These are phyloP conservation scores for Drosophila paulistorum DNA, from an alignment of 1,140 invertebrate genomes.

Conservation along the genomic window DNA sequence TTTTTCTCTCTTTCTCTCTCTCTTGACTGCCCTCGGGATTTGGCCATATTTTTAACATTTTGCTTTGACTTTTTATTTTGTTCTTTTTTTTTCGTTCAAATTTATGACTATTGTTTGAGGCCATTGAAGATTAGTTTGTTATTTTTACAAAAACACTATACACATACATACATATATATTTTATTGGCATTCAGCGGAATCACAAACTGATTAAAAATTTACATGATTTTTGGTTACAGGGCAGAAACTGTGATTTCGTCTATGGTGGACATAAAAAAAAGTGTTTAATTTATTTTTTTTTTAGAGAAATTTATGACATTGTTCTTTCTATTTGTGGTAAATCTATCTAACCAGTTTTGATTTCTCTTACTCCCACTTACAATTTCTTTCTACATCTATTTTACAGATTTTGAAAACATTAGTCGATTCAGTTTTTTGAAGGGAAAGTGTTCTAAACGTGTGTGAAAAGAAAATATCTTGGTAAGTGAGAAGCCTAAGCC, in stretches of 20 bases:
- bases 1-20: background rate
- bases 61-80: constrained; percentile 21
- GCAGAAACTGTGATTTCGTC: constrained; percentile 41
- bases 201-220: constrained; percentile 68
- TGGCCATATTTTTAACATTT: constrained; percentile 13
- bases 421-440: no score
- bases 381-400: no score
- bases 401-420: no score
- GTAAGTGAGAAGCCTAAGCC: background rate
- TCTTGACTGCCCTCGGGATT: constrained; percentile 9
- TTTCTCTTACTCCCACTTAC: no score
- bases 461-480: background rate
- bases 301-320: background rate
- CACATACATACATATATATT: background rate
- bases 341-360: no score
- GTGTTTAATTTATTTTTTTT: background rate
- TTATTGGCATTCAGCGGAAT: constrained; percentile 39
- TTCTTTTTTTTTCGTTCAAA: constrained; percentile 39
- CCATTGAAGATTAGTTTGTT: constrained; percentile 67
- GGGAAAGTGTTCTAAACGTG: no score
- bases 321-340: no score
- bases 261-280: background rate
- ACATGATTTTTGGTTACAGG: constrained; percentile 19
- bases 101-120: constrained; percentile 68
- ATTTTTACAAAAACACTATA: background rate